Evolutionary conservation across 1,140 invertebrate genomes (phyloP), one percentile per base, ranked within the genome.

Genomic region (Melanaphis sacchari): DNA sequence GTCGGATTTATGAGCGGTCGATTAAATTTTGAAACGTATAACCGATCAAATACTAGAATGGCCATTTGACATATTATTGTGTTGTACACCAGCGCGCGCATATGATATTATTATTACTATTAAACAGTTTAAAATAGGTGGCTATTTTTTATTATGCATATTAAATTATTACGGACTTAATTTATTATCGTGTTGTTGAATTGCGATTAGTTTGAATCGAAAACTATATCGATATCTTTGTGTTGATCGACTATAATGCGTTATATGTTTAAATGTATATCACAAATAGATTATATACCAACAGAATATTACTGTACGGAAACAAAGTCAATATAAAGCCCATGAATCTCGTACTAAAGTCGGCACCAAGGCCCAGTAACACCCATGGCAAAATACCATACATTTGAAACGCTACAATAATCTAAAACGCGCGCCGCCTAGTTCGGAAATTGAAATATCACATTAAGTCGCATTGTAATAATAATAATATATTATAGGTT

Each of bases 401-500:
- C 43, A 49, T 76, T 36, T 18, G 59, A 66, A 66, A 87, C 31
- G 0, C 26, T 41, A 84, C 36, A 21, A 82, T 82, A 82, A 38
- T 38, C 76, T 18, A 31, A 84, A 84, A 84, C 82, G 38, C 8
- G 40, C 8, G 21, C 38, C 82, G 38, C 38, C 82, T 84, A 84
- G 43, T 24, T 49, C 43, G 87, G 87, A 43, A 89, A 89, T 89
- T 54, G 88, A 89, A 89, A 89, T 52, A 52, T 89, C 87, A 87
- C 46, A 49, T 36, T 89, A 18, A 21, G 84, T 43, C 59, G 59
- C 36, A 76, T 76, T 76, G 59, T 15, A 26, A 43, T 85, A 11
- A 85, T 31, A 40, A 26, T 41, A 40, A 24, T 41, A 9, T 41
- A 82, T 21, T 38, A 41, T 85, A 40, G 24, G 24, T 24, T 41